Base-by-base conservation (phyloP, 2,113 vertebrate genomes). In the Fregetta grallaria region DNA sequence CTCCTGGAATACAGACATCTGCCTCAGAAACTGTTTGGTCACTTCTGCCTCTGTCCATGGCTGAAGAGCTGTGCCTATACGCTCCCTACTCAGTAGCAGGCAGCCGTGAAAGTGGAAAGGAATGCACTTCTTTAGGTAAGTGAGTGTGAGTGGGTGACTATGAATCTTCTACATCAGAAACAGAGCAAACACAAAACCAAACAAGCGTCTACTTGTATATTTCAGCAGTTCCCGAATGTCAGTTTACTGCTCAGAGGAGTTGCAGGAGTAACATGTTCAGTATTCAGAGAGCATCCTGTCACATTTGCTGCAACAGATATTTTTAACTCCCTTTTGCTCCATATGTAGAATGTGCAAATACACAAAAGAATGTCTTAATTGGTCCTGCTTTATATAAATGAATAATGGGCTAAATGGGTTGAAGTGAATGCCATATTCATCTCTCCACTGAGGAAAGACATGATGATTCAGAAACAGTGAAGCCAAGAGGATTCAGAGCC, bases 391-490 rank as follows among this genome's bases (percentile, higher is more conserved):
- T 98, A 97, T 98, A 96, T 96, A 98, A 98, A 98, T 96, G 97
- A 98, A 98, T 98, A 98, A 98, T 98, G 95, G 97, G 86, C 96
- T 98, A 98, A 98, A 98, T 98, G 97, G 97, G 92, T 98, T 98
- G 97, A 97, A 97, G 97, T 97, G 97, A 98, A 98, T 98, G 96
- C 96, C 96, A 96, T 97, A 98, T 98, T 98, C 98, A 98, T 98
- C 97, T 97, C 97, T 97, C 97, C 97, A 95, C 96, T 93, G 97
- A 98, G 96, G 96, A 97, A 98, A 97, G 97, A 94, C 96, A 96
- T 63, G 95, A 97, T 98, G 97, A 98, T 97, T 98, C 97, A 97
- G 93, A 98, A 97, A 97, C 95, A 30, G 94, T 3, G 38, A 98
- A 98, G 97, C 97, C 97, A 98, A 96, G 91, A 97, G 95, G 92